These are phyloP conservation scores for Stenichneumon culpator DNA, from an alignment of 2,888 invertebrate genomes.

Conservation along the genomic window DNA sequence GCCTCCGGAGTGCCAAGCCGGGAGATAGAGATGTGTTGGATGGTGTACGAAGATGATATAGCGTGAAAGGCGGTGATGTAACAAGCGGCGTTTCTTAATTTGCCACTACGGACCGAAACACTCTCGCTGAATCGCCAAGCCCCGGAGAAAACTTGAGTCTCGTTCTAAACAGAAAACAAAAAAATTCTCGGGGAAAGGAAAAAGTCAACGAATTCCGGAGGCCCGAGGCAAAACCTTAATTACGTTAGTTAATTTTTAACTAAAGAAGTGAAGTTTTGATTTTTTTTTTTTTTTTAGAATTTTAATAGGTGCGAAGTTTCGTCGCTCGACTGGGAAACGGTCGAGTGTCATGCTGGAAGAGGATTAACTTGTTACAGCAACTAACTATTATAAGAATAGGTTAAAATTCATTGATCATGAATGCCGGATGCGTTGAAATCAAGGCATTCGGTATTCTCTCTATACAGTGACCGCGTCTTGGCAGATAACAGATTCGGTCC, in stretches of 20 bases:
- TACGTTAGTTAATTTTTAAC: no score
- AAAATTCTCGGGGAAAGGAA: not conserved
- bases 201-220: not conserved
- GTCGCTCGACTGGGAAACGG: no score
- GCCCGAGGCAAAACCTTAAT: not conserved
- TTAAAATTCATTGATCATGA: no score
- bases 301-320: no score
- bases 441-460: no score
- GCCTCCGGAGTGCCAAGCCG: constrained; percentile 22
- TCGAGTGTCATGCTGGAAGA: no score
- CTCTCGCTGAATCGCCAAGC: not conserved
- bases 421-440: no score
- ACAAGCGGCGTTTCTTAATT: constrained; percentile 39
- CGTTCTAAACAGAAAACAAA: not conserved
- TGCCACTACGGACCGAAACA: constrained; percentile 22
- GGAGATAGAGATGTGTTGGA: constrained; percentile 1
- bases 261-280: no score
- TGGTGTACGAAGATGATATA: constrained; percentile 14
- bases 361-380: no score
- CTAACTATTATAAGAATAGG: not conserved
- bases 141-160: not conserved
- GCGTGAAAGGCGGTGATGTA: constrained; percentile 26
- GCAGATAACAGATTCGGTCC: not conserved
- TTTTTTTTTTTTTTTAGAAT: no score
- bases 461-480: not conserved